Evolutionary conservation across 2,113 vertebrate genomes (phyloP).

Genomic region (Melanotaenia duboulayi): DNA sequence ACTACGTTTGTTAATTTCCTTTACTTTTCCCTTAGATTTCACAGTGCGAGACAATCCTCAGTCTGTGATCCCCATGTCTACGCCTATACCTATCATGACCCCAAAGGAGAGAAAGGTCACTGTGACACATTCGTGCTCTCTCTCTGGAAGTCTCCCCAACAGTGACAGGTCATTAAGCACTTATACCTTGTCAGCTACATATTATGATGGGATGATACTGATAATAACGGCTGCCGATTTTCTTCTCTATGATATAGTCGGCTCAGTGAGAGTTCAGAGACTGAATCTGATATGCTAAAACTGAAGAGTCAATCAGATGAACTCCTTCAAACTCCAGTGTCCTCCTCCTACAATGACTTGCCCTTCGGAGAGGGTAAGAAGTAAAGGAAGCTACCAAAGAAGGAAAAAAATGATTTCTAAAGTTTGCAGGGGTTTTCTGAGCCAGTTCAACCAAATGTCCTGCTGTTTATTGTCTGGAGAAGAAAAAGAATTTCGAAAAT

Average conservation of each 20-base stretch:
- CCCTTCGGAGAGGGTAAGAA: conserved; percentile 87
- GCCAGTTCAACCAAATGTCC: no score
- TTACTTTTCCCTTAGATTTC: conserved; percentile 79
- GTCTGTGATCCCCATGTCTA: conserved; percentile 66
- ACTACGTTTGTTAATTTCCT: neutral
- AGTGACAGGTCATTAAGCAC: conserved; percentile 84
- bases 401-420: neutral
- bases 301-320: conserved; percentile 87
- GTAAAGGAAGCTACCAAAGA: neutral
- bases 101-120: conserved; percentile 82
- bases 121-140: conserved; percentile 43
- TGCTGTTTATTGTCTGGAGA: no score
- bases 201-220: neutral
- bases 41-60: conserved; percentile 83
- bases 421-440: no score
- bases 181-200: neutral
- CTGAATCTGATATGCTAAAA: conserved; percentile 82
- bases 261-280: conserved; percentile 80
- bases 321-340: conserved; percentile 81
- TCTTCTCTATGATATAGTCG: conserved; percentile 46
- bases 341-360: conserved; percentile 86
- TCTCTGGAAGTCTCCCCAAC: conserved; percentile 84
- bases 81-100: conserved; percentile 81
- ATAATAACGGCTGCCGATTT: neutral
- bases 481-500: no score